These are phyloP conservation scores for Lophotriccus pileatus DNA, from an alignment of 2,797 vertebrate genomes.

Conservation along the genomic window DNA sequence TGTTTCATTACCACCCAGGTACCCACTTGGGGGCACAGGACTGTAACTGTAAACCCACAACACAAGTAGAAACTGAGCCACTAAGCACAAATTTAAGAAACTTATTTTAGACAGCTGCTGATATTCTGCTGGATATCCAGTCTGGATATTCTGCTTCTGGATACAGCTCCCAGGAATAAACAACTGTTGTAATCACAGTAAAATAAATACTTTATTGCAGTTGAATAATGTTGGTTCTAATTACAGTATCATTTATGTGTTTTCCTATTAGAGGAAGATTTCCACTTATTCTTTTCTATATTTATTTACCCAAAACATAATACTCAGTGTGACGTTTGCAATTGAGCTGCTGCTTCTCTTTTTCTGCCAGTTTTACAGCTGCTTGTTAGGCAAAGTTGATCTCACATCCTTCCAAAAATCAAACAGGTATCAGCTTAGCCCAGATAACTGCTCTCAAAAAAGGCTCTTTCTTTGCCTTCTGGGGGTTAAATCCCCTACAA, in stretches of 20 bases:
- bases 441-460: not conserved
- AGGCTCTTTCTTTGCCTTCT: not conserved
- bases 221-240: constrained; percentile 55
- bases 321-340: constrained; percentile 7
- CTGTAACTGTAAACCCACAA: no score
- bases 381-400: not conserved
- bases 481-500: not conserved
- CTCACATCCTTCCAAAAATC: not conserved
- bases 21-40: not conserved
- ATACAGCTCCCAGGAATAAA: constrained; percentile 37
- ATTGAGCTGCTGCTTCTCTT: not conserved
- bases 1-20: not conserved
- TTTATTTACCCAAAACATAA: constrained; percentile 59
- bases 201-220: constrained; percentile 44
- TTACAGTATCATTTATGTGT: constrained; percentile 53
- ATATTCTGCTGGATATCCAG: not conserved
- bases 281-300: constrained; percentile 41
- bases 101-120: constrained; percentile 1
- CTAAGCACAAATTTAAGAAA: not conserved
- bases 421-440: constrained; percentile 16
- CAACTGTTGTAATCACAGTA: constrained; percentile 45
- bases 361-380: constrained; percentile 14
- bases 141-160: constrained; percentile 11
- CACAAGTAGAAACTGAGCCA: not conserved
- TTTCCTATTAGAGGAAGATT: constrained; percentile 50